Base-by-base conservation (phyloP, 2,888 invertebrate genomes). In the Caenorhabditis parvicauda region DNA sequence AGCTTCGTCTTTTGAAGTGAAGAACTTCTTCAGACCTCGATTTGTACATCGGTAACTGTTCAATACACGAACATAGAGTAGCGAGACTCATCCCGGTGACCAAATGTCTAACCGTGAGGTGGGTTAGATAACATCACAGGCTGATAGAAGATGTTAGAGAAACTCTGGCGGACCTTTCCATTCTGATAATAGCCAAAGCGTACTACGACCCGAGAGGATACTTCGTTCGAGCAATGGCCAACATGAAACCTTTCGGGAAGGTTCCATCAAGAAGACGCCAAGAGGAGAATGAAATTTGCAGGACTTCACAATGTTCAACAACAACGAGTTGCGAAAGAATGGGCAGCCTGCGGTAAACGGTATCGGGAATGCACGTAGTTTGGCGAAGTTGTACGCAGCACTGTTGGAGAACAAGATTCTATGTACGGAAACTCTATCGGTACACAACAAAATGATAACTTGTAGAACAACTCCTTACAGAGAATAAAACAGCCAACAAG, bases 371-470 rank as follows among this genome's bases (percentile, higher is more conserved):
- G 82, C 81, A 0, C 50, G 72, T 7, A 69, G 72, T 5, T 44
- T 82, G 50, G 82, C 81, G 3, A 77, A 79, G 53, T 58, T 81
- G 14, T 78, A 74, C 56, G 78, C n/a, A n/a, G n/a, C n/a, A n/a
- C n/a, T n/a, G n/a, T n/a, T 12, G 12, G 22, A n/a, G 12, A 14
- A 7, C 41, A 9, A 9, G 9, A 41, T 17, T 17, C 12, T 41
- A n/a, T 41, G 42, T 17, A 9, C 19, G 42, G 9, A 9, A 41
- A 41, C 35, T 35, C n/a, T 35, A 12, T 12, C 12, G n/a, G 35
- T 35, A n/a, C 12, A n/a, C 35, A 12, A 12, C 42, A 41, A 41
- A 9, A 41, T n/a, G n/a, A n/a, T n/a, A n/a, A n/a, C n/a, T n/a
- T n/a, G n/a, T n/a, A n/a, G n/a, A n/a, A n/a, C 9, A 24, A 17